These are phyloP conservation scores for Stenotaenia linearis DNA, from an alignment of 2,888 invertebrate species.

Conservation along the genomic window DNA sequence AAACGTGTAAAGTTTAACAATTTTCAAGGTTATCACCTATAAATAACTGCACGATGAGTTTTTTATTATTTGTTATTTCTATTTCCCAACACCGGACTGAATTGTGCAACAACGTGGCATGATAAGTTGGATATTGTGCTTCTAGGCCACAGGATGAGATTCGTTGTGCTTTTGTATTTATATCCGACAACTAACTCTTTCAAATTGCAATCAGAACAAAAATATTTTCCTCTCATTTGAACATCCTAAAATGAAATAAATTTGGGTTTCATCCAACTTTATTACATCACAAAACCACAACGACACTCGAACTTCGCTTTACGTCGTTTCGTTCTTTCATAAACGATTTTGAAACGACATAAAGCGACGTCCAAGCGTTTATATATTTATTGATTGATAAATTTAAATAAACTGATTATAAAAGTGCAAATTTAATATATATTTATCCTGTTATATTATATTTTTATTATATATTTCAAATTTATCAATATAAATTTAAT, in stretches of 20 bases:
- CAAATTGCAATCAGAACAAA: background rate
- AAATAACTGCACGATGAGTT: background rate
- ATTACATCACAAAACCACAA: background rate
- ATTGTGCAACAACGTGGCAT: background rate
- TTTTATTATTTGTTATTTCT: background rate
- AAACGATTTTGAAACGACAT: too few species aligned
- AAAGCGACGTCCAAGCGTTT: too few species aligned
- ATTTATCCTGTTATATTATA: too few species aligned
- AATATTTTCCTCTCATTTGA: background rate
- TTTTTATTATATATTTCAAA: too few species aligned
- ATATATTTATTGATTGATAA: too few species aligned
- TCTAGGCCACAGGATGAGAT: conserved; percentile 19
- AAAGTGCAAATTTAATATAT: too few species aligned
- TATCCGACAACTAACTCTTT: background rate
- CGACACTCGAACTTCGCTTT: too few species aligned
- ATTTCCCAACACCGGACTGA: conserved; percentile 7
- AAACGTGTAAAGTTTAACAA: background rate
- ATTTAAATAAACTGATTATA: too few species aligned
- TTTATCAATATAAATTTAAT: too few species aligned
- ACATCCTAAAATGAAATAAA: background rate
- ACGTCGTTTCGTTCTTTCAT: too few species aligned
- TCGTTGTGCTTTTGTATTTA: background rate
- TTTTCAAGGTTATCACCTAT: background rate
- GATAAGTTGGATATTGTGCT: conserved; percentile 23
- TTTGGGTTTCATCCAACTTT: background rate